A percentile compares a stretch with the other conserved stretches of the same genome.
These are phyloP conservation scores for Balaeniceps rex DNA, from an alignment of 2,113 vertebrate species.

Conservation along the genomic window DNA sequence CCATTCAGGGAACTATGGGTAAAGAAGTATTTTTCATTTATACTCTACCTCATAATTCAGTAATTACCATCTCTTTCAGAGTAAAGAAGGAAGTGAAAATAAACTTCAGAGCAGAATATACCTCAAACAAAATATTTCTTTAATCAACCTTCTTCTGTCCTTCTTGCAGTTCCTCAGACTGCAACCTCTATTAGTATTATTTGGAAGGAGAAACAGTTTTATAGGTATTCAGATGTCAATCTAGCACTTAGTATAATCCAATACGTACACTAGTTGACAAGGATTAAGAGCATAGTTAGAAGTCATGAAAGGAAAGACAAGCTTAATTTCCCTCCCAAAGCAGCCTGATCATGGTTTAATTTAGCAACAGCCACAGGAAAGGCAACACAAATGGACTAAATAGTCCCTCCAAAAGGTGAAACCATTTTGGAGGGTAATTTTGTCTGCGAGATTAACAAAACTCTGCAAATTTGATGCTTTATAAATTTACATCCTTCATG, in stretches of 20 bases:
- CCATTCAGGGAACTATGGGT: neutral
- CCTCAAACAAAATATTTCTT: neutral
- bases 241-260: neutral
- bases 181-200: neutral
- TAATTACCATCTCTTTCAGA: neutral
- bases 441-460: neutral
- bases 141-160: neutral
- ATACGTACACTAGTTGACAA: neutral
- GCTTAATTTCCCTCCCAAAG: neutral
- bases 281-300: neutral
- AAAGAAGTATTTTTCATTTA: neutral
- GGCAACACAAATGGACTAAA: neutral
- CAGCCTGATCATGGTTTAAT: neutral
- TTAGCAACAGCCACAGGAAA: neutral
- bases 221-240: neutral
- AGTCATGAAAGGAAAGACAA: neutral
- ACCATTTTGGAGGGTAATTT: neutral
- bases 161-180: neutral
- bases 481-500: neutral
- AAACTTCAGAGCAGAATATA: neutral
- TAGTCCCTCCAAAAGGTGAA: neutral
- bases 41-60: neutral
- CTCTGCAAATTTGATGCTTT: neutral
- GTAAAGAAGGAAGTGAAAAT: neutral
- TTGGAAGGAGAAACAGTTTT: neutral